phyloP scores from a whole-genome alignment of 2,888 invertebrate genomes.

The Eristalis intricaria region DNA sequence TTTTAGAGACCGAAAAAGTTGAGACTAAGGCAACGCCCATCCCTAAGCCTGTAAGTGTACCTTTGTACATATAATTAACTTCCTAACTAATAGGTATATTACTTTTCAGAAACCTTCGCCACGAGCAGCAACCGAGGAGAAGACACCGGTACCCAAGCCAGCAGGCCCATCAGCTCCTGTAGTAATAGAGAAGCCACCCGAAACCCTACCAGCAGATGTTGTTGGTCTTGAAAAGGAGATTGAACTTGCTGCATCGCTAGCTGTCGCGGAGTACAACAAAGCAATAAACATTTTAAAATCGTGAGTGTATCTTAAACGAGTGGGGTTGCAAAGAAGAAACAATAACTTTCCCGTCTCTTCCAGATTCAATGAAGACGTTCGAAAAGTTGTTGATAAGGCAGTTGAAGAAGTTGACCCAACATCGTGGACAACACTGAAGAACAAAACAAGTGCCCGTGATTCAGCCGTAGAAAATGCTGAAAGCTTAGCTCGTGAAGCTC shows the following conservation, averaged over 20 bases:
- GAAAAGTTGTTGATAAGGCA: constrained; percentile 84
- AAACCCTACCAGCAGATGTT: constrained; percentile 81
- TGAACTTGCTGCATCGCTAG: constrained; percentile 83
- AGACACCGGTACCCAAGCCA: constrained; percentile 6
- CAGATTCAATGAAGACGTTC: constrained; percentile 83
- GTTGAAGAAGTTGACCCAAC: constrained; percentile 84
- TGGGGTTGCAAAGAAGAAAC: neutral
- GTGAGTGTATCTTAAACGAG: constrained; percentile 71
- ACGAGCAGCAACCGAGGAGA: neutral
- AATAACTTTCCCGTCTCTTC: neutral
- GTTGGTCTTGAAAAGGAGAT: constrained; percentile 84
- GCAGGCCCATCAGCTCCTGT: constrained; percentile 43
- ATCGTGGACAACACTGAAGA: constrained; percentile 83
- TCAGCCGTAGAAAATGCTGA: constrained; percentile 83
- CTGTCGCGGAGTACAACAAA: constrained; percentile 86
- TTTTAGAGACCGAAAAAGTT: constrained; percentile 72
- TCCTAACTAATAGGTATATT: neutral
- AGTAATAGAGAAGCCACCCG: constrained; percentile 76
- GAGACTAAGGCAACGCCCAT: constrained; percentile 71
- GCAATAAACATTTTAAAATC: constrained; percentile 84
- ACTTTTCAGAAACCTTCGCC: neutral
- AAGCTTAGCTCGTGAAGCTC: constrained; percentile 84
- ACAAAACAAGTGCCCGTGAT: constrained; percentile 84
- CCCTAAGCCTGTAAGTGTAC: constrained; percentile 67
- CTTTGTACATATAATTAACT: neutral